phyloP scores from a whole-genome alignment of 2,888 invertebrate genomes.

The Desoria tigrina region DNA sequence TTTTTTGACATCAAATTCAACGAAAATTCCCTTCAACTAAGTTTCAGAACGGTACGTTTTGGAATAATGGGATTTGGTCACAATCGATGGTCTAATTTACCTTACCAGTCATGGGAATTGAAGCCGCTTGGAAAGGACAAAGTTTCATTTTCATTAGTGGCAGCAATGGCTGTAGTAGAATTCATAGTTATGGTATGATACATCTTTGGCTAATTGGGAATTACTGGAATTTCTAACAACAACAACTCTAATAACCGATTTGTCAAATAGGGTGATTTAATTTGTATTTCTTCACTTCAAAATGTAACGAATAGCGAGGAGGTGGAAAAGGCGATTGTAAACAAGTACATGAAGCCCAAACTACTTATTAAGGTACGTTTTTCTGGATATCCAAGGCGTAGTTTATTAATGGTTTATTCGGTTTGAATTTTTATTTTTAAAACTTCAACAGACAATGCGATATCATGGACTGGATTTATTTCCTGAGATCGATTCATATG shows the following conservation, averaged over 20 bases:
- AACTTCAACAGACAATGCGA: constrained; percentile 60
- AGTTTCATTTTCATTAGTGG: constrained; percentile 41
- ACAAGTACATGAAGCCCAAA: constrained; percentile 65
- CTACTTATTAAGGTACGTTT: constrained; percentile 64
- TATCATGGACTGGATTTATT: constrained; percentile 78
- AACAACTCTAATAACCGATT: too few relatives aligned
- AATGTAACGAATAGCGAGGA: constrained; percentile 68
- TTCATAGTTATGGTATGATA: constrained; percentile 41
- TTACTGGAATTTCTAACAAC: too few relatives aligned
- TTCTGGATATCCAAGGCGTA: too few relatives aligned
- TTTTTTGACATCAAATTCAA: constrained; percentile 79
- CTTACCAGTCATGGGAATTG: constrained; percentile 83
- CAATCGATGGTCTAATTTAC: constrained; percentile 74
- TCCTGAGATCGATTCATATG: constrained; percentile 68
- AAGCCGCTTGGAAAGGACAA: constrained; percentile 62
- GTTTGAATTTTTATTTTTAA: too few relatives aligned
- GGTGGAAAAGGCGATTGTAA: constrained; percentile 61
- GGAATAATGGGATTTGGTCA: constrained; percentile 73
- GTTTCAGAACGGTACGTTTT: constrained; percentile 71
- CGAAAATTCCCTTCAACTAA: constrained; percentile 66
- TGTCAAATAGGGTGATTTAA: constrained; percentile 59
- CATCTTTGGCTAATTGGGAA: too few relatives aligned
- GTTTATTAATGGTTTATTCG: too few relatives aligned
- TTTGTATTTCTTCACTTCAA: constrained; percentile 61
- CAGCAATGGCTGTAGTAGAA: constrained; percentile 48